phyloP scores from a whole-genome alignment of 2,888 invertebrate genomes.

The Helobdella robusta region DNA sequence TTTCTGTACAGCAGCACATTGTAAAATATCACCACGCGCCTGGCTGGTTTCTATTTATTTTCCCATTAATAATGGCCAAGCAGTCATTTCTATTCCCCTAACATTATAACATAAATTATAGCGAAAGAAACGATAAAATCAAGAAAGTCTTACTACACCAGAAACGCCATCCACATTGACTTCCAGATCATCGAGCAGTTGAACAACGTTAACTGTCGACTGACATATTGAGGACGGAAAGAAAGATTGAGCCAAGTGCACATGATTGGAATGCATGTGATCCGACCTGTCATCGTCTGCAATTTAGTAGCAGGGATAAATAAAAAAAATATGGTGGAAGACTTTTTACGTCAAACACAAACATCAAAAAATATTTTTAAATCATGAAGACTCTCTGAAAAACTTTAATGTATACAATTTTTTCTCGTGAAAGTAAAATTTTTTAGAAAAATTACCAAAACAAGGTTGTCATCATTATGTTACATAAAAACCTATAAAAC shows the following conservation, averaged over 20 bases:
- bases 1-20: neutral
- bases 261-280: slow-evolving; percentile 44
- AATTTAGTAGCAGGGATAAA: no score
- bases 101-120: no score
- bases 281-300: slow-evolving; percentile 46
- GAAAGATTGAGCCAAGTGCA: slow-evolving; percentile 76
- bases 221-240: slow-evolving; percentile 95
- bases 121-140: no score
- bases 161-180: slow-evolving; percentile 79
- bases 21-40: neutral
- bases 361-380: no score
- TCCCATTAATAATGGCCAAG: neutral
- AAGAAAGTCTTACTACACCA: slow-evolving; percentile 45
- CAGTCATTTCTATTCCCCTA: neutral
- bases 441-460: no score
- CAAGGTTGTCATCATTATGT: no score
- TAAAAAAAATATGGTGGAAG: no score
- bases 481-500: no score
- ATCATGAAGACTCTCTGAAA: no score
- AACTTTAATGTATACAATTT: no score
- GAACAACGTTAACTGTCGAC: slow-evolving; percentile 86
- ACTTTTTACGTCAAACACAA: no score
- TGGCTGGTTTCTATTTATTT: neutral
- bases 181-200: slow-evolving; percentile 86
- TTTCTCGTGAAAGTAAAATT: no score